Base-by-base conservation (phyloP, 2,797 vertebrate species). In the Xenentodon cancila region DNA sequence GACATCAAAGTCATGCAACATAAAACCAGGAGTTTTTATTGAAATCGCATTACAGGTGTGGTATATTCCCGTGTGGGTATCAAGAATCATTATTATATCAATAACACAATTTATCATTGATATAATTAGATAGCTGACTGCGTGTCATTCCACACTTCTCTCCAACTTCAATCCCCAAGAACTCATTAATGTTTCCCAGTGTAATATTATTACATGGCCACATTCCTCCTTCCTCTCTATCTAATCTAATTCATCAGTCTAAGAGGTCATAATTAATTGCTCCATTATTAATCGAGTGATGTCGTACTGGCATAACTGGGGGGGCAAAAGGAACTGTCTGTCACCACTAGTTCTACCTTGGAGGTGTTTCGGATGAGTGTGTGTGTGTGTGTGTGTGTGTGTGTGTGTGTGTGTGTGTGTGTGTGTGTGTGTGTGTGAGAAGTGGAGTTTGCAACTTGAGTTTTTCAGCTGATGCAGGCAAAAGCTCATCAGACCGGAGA, bases 201-300 rank as follows among this genome's bases (percentile, higher is more conserved):
- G 87, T 89, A 83, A 88, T 85, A 90, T 89, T 84, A 90, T 90
- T 87, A 80, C 86, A 81, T 63, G 53, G 61, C 77, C 77, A 83
- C 79, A 82, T 85, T 80, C 68, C 68, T 83, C 77, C 60, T 62
- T 83, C 77, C 60, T 62, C 78, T 72, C 87, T 59, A 74, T 84
- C 86, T 90, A 87, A 92, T 91, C 85, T 78, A 88, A 90, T 90
- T 89, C 85, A 85, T 85, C 88, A 86, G 81, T 75, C 84, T 88
- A 91, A 91, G 88, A 90, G 88, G 86, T 91, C 84, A 86, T 90
- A 89, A 89, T 90, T 88, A 89, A 91, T 90, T 87, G 85, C 87
- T 85, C 75, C 75, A 80, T 90, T 89, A 90, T 90, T 91, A 92
- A 92, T 90, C 70, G 61, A 88, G 75, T 89, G 87, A 91, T 91